phyloP scores from a whole-genome alignment of 2,113 vertebrate species.

The Rhadina sibilatrix region DNA sequence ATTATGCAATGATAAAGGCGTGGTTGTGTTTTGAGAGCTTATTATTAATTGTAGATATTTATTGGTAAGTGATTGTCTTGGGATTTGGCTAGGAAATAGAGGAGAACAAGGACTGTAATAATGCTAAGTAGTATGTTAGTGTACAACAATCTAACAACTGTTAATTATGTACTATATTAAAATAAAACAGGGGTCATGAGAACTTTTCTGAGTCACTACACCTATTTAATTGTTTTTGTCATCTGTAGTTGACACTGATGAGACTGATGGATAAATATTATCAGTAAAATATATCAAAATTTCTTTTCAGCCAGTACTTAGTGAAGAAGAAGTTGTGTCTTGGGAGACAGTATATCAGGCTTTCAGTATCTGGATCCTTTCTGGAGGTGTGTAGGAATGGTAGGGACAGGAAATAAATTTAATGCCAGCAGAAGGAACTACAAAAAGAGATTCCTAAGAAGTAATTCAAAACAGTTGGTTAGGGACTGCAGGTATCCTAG shows the following conservation, averaged over 20 bases:
- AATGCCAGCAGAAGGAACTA: neutral
- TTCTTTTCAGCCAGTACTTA: neutral
- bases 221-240: neutral
- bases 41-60: neutral
- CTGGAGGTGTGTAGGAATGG: neutral
- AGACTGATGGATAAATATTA: neutral
- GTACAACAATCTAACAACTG: neutral
- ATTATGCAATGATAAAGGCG: neutral
- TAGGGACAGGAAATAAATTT: neutral
- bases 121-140: neutral
- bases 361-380: neutral
- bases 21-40: neutral
- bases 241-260: neutral
- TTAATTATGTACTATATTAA: neutral
- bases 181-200: neutral
- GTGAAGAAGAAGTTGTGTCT: neutral
- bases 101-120: neutral
- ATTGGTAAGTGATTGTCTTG: neutral
- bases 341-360: neutral
- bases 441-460: neutral
- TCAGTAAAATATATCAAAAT: neutral
- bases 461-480: neutral
- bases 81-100: neutral
- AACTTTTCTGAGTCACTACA: neutral
- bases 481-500: neutral